Conservation (phyloP, 1,140 invertebrate species). For the Tetramorium alpestre region DNA sequence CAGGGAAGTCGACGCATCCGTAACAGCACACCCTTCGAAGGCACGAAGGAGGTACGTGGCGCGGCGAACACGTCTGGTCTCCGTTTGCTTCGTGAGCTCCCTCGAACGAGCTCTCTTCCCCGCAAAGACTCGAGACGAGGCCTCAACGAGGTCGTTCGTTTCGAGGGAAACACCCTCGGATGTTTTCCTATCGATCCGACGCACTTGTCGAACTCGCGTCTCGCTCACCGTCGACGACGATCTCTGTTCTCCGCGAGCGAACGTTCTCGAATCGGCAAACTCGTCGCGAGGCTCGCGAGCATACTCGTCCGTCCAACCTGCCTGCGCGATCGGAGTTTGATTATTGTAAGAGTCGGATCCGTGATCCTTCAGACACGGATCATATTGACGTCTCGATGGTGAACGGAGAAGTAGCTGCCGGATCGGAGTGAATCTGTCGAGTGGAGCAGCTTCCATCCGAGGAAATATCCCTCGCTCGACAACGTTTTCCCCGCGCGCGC, state of each 20-base stretch:
- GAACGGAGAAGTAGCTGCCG: not conserved
- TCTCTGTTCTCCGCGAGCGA: not conserved
- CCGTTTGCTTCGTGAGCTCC: not conserved
- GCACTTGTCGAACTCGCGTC: not conserved
- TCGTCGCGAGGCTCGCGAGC: not conserved
- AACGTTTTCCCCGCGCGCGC: not conserved
- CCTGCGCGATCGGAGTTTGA: not conserved
- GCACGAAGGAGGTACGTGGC: constrained; percentile 48
- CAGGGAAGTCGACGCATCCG: not conserved
- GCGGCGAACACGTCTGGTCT: not conserved
- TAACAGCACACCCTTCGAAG: not conserved
- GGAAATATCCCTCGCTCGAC: not conserved
- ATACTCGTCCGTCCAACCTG: not conserved
- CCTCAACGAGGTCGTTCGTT: not conserved
- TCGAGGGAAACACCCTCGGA: not conserved
- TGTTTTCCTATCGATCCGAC: not conserved
- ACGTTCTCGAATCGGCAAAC: not conserved
- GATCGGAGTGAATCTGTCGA: not conserved
- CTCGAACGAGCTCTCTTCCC: not conserved
- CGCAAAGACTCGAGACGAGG: not conserved
- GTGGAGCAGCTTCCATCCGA: not conserved
- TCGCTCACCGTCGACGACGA: not conserved
- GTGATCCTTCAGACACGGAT: not conserved
- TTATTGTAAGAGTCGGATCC: not conserved
- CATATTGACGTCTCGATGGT: not conserved